phyloP scores from a whole-genome alignment of 2,797 vertebrate genomes.

The Notoglanidium macrostoma region DNA sequence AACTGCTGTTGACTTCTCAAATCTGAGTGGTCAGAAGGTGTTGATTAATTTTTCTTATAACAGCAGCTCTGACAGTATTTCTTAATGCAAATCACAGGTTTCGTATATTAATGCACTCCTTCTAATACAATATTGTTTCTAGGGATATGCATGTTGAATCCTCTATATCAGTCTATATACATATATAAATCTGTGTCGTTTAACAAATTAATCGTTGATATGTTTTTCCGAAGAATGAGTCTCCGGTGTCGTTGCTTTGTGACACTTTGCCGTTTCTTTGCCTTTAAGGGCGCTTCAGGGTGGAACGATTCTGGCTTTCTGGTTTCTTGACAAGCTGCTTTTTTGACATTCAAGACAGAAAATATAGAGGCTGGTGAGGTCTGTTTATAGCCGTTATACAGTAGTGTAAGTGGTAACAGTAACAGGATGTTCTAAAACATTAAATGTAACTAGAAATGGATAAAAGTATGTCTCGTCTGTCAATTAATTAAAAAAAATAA shows the following conservation, averaged over 20 bases:
- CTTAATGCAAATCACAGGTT: not conserved
- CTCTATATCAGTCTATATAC: not conserved
- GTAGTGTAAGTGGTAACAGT: not conserved
- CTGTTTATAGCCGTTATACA: not conserved
- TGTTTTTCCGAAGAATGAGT: not conserved
- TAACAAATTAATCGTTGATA: not conserved
- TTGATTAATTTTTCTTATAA: not conserved
- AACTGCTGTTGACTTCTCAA: not conserved
- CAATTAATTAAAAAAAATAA: not conserved
- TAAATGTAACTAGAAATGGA: not conserved
- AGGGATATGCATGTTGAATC: not conserved
- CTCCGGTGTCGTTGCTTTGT: not conserved
- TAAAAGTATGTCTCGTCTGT: not conserved
- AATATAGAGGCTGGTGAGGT: not conserved
- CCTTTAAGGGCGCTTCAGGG: not conserved
- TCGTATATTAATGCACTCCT: not conserved
- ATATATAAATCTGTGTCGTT: not conserved
- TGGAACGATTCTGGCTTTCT: not conserved
- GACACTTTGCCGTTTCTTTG: too few relatives aligned
- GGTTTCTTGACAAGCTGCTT: not conserved
- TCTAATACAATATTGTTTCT: not conserved
- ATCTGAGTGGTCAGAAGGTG: not conserved
- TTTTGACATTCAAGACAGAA: not conserved
- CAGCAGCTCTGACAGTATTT: not conserved
- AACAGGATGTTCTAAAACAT: not conserved